Percentiles rank a stretch among this genome's conserved stretches.
phyloP scores from a whole-genome alignment of 1,140 invertebrate genomes.

The Drosophila ananassae region DNA sequence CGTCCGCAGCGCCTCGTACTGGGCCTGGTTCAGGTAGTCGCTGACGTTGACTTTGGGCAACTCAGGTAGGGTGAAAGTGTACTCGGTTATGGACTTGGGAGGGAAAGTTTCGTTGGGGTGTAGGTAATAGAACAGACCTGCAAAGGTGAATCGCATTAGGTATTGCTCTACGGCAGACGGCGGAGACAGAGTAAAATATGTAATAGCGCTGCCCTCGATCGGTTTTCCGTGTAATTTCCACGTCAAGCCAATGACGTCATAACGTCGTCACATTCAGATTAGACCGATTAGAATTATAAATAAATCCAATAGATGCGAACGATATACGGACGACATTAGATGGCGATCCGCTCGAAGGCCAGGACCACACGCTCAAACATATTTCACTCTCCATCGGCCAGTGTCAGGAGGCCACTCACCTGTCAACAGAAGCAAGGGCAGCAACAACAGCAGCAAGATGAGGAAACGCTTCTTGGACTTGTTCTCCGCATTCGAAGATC shows the following conservation, averaged over 20 bases:
- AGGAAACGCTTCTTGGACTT: constrained; percentile 79
- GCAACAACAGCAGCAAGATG: constrained; percentile 80
- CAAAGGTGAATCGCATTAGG: constrained; percentile 52
- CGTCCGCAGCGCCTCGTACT: constrained; percentile 61
- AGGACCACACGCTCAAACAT: constrained; percentile 31
- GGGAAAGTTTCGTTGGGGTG: constrained; percentile 82
- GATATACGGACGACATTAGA: constrained; percentile 30
- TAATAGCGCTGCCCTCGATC: constrained; percentile 14
- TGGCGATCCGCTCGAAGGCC: constrained; percentile 39
- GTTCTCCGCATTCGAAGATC: constrained; percentile 65
- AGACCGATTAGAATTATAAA: constrained; percentile 34
- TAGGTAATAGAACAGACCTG: constrained; percentile 82
- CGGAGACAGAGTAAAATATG: constrained; percentile 47
- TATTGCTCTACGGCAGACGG: constrained; percentile 13
- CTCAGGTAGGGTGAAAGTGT: constrained; percentile 63
- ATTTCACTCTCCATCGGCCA: constrained; percentile 52
- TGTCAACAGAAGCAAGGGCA: constrained; percentile 84
- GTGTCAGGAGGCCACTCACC: constrained; percentile 82
- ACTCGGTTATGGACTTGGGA: constrained; percentile 67
- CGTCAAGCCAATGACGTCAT: constrained; percentile 38
- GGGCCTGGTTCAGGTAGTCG: constrained; percentile 67
- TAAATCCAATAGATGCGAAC: constrained; percentile 39
- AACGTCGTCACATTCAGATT: constrained; percentile 10
- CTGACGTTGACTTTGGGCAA: constrained; percentile 65
- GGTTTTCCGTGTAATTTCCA: too few relatives aligned